phyloP scores from a whole-genome alignment of 2,113 vertebrate genomes.

The Pangasianodon gigas region DNA sequence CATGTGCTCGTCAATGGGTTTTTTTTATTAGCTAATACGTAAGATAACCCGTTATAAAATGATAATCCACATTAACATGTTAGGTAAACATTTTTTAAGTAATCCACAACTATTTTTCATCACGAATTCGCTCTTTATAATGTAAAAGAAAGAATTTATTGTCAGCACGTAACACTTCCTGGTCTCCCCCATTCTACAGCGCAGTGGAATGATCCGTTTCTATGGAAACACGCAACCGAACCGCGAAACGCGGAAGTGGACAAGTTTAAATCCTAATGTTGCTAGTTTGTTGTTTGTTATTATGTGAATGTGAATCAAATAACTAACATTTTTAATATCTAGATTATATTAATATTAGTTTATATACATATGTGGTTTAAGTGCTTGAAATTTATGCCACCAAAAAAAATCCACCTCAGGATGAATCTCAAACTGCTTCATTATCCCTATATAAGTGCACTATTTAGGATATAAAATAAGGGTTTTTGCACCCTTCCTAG shows the following conservation, averaged over 20 bases:
- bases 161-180: background rate
- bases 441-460: background rate
- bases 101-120: background rate
- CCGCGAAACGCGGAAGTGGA: background rate
- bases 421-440: background rate
- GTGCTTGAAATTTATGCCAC: background rate
- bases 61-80: too few relatives aligned
- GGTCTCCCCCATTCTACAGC: background rate
- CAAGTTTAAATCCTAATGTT: background rate
- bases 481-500: background rate
- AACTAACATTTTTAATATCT: background rate
- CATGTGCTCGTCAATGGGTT: background rate
- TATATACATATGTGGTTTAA: background rate
- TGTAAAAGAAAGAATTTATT: background rate
- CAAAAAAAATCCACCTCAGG: background rate
- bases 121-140: too few relatives aligned
- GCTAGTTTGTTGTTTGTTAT: background rate
- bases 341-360: background rate
- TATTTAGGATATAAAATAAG: background rate
- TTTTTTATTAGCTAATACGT: background rate
- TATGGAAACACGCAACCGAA: background rate
- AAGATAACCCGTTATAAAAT: too few relatives aligned
- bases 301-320: background rate
- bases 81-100: background rate
- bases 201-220: slow-evolving; percentile 1